Base-by-base conservation (phyloP, 2,113 vertebrate genomes). In the Datnioides undecimradiatus region DNA sequence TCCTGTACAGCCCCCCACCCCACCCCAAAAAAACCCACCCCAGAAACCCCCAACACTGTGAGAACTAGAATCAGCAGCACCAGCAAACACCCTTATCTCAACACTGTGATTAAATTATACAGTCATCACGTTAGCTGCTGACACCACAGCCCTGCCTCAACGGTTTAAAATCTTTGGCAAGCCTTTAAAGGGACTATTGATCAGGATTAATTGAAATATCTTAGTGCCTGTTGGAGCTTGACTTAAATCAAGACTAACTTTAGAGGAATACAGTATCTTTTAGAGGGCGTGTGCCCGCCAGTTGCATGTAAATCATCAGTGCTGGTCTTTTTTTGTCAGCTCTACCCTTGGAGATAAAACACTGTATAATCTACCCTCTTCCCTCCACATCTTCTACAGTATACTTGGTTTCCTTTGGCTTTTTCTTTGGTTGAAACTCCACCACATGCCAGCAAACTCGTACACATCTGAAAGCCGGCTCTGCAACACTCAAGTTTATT, bases 301-400 rank as follows among this genome's bases (percentile, higher is more conserved):
- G 73, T 43, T 25, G 59, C 59, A 64, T 72, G 54, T 85, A 66
- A 73, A 75, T 90, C 84, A 72, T 51, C 65, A 40, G 29, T 1
- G 8, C 75, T 85, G 62, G 41, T 84, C 73, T 84, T 82, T 76
- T 82, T 75, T 55, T 60, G 87, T 80, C 82, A 86, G 57, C n/a
- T 80, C 54, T 77, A 54, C 49, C 73, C 57, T 84, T 33, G 46
- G 21, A 88, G 76, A 84, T 83, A 74, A 87, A 88, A 70, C 65
- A 79, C 58, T 79, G 70, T 86, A 76, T 92, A 87, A 90, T 92
- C 88, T 78, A 60, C n/a, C n/a, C 14, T 31, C 57, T 80, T 69
- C 64, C 57, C 55, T 77, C 55, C 17, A 51, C 72, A 36, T 76
- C 73, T 68, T 48, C 72, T 19, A 25, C 69, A 21, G 36, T 33